Percentiles rank a stretch among this genome's conserved stretches.
phyloP scores from a whole-genome alignment of 1,140 invertebrate species.

The Calliphora vicina region DNA sequence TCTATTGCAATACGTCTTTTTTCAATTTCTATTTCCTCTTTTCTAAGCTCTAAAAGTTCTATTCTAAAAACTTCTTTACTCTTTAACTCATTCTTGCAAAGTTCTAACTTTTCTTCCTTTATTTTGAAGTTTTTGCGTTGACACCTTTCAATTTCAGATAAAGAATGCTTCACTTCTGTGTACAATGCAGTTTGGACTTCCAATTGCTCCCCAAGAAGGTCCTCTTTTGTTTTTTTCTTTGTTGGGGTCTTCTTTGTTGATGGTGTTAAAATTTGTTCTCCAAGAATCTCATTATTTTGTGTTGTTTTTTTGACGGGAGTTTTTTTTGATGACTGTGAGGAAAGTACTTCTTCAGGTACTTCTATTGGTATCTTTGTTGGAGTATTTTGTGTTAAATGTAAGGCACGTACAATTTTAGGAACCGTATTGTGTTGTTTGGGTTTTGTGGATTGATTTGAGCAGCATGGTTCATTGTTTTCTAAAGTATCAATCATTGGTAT shows the following conservation, averaged over 20 bases:
- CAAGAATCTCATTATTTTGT: neutral
- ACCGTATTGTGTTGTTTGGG: neutral
- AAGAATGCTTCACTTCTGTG: neutral
- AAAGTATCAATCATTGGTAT: neutral
- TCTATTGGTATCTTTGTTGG: neutral
- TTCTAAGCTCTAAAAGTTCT: neutral
- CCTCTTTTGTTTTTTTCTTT: neutral
- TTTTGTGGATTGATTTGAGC: neutral
- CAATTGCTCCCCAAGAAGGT: constrained; percentile 1
- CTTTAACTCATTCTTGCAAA: neutral
- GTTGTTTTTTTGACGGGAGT: neutral
- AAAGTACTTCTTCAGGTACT: neutral
- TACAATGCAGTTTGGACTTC: neutral
- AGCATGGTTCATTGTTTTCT: neutral
- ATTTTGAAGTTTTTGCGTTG: neutral
- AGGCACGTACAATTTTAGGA: neutral
- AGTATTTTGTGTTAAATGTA: neutral
- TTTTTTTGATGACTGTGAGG: neutral
- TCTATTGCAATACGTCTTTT: neutral
- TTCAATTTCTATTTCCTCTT: neutral
- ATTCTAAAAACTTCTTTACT: neutral
- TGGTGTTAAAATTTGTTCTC: neutral
- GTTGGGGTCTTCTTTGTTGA: neutral
- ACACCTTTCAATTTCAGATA: neutral
- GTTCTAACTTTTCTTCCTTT: neutral